Evolutionary conservation across 2,888 invertebrate species (phyloP).

Genomic region (Synanthedon formicaeformis): DNA sequence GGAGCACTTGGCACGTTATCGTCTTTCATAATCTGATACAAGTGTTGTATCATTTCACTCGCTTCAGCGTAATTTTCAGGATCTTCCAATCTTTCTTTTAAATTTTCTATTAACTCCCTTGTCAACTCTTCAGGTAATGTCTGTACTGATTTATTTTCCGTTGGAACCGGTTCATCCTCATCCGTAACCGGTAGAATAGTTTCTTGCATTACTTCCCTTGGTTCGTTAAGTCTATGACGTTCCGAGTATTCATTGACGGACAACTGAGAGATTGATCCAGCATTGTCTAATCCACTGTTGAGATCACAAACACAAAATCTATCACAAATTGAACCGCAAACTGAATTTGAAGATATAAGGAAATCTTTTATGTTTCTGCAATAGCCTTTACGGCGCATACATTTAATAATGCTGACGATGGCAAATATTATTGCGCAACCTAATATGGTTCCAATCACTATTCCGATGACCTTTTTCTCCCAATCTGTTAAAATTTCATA

Average conservation of each 20-base stretch:
- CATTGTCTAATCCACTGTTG: conserved; percentile 66
- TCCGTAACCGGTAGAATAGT: conserved; percentile 31
- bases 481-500: conserved; percentile 29
- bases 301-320: conserved; percentile 48
- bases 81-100: conserved; percentile 77
- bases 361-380: conserved; percentile 52
- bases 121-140: conserved; percentile 82
- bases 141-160: conserved; percentile 75
- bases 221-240: conserved; percentile 69
- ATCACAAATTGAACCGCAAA: conserved; percentile 43
- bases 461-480: conserved; percentile 53
- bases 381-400: conserved; percentile 71
- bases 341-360: conserved; percentile 43
- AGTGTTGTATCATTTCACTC: conserved; percentile 80
- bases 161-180: conserved; percentile 32
- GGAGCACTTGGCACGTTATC: conserved; percentile 73
- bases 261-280: conserved; percentile 71
- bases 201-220: conserved; percentile 50
- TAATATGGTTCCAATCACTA: conserved; percentile 65
- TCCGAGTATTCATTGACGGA: conserved; percentile 75
- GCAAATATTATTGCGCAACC: conserved; percentile 65
- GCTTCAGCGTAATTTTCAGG: conserved; percentile 81
- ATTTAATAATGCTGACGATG: conserved; percentile 66
- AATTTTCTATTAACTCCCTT: conserved; percentile 76
- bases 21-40: conserved; percentile 80